Base-by-base conservation (phyloP, 2,797 vertebrate genomes). In the Typhlichthys subterraneus region DNA sequence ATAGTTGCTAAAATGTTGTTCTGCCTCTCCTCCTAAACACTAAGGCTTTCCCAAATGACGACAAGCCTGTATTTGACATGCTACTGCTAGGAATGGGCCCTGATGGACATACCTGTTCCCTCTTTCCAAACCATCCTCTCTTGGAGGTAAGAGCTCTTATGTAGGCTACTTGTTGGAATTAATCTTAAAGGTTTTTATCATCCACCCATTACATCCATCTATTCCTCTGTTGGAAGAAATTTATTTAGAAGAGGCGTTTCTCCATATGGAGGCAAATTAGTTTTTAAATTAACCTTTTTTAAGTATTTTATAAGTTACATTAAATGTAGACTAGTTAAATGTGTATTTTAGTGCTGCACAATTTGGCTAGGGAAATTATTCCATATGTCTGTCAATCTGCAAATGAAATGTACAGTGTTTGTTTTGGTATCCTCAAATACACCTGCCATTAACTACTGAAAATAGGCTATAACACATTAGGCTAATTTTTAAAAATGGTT, bases 41-140 rank as follows among this genome's bases (percentile, higher is more conserved):
- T 6, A 74, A 98, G 96, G 90, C 91, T 1, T 95, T 98, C 70
- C 93, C 91, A 1, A 92, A 80, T 0, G 88, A 94, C 0, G 55
- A 82, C 2, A 51, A 95, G 4, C 96, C 97, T 0, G 87, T 90
- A 10, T 98, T 98, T 70, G 96, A 98, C 60, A 45, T 98, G 64
- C 80, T 98, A 65, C 84, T 98, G 74, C 88, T 98, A 70, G 97
- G 96, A 0, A 89, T 98, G 73, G 97, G 97, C 0, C 96, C 96
- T 0, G 97, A 98, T 56, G 97, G 97, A 65, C 97, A 98, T 76
- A 98, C 96, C 1, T 97, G 95, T 68, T 98, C 97, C 0, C 95
- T 98, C 4, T 98, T 98, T 73, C 96, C 97, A 9, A 92, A 85
- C 8, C 96, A 98, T 53, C 93, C 94, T 0, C 91, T 98, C 53